These are phyloP conservation scores for Antechinus stuartii DNA, from an alignment of 2,113 vertebrate species.

Conservation along the genomic window DNA sequence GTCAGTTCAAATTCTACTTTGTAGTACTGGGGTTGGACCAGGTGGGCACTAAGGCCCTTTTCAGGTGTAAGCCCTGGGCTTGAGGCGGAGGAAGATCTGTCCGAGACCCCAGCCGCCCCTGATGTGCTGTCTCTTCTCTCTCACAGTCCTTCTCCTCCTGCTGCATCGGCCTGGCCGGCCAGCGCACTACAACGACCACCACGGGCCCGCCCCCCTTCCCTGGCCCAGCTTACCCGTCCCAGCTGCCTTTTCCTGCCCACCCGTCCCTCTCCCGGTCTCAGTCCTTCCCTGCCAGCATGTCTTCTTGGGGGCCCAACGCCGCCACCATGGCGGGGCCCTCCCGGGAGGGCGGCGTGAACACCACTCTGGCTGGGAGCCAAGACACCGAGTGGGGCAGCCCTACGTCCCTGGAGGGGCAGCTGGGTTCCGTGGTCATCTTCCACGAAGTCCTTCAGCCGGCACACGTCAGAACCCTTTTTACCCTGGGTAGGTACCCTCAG, in stretches of 20 bases:
- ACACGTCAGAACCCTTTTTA: slow-evolving; percentile 85
- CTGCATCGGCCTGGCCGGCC: slow-evolving; percentile 96
- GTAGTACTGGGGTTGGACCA: not conserved
- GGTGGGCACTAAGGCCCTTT: not conserved
- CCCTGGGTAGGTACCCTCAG: slow-evolving; percentile 83
- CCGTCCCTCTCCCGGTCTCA: slow-evolving; percentile 91
- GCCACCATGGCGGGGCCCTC: slow-evolving; percentile 66
- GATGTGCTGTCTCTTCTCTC: not conserved
- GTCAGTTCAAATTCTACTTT: not conserved
- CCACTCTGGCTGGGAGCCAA: slow-evolving; percentile 92
- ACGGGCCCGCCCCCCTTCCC: slow-evolving; percentile 71
- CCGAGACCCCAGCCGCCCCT: not conserved
- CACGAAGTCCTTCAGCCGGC: slow-evolving; percentile 91
- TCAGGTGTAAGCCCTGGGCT: not conserved
- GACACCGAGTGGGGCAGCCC: slow-evolving; percentile 97
- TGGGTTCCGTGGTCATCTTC: slow-evolving; percentile 95
- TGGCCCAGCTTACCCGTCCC: not conserved
- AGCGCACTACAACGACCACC: slow-evolving; percentile 92
- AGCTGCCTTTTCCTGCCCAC: slow-evolving; percentile 83
- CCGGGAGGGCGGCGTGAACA: slow-evolving; percentile 88
- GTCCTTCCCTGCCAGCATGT: slow-evolving; percentile 86
- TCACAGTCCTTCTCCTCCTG: slow-evolving; percentile 95
- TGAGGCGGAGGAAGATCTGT: not conserved
- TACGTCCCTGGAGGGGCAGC: slow-evolving; percentile 94
- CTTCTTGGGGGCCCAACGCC: slow-evolving; percentile 83